These are phyloP conservation scores for Acipenser ruthenus DNA, from an alignment of 2,797 vertebrate species.

Conservation along the genomic window DNA sequence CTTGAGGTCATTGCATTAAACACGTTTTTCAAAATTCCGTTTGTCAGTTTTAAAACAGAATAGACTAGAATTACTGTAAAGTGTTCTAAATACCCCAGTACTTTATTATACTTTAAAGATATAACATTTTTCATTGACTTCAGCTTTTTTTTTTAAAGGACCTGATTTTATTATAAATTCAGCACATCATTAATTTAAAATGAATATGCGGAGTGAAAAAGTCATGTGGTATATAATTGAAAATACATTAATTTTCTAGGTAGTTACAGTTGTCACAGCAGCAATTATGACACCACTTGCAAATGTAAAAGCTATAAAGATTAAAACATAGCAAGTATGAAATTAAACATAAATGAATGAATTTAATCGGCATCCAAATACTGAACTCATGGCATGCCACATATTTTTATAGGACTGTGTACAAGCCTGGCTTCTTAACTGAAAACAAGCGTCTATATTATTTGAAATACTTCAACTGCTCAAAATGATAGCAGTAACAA, in stretches of 20 bases:
- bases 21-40: too few species aligned
- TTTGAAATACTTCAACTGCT: too few species aligned
- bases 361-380: slow-evolving; percentile 57
- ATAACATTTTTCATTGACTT: too few species aligned
- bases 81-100: too few species aligned
- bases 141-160: neutral
- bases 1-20: too few species aligned
- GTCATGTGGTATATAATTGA: slow-evolving; percentile 46
- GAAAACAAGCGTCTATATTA: too few species aligned
- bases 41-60: too few species aligned
- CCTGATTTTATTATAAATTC: neutral
- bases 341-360: slow-evolving; percentile 61
- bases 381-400: slow-evolving; percentile 23
- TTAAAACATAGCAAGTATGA: slow-evolving; percentile 60
- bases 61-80: too few species aligned
- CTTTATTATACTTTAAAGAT: too few species aligned
- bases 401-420: too few species aligned
- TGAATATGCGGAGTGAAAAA: slow-evolving; percentile 39
- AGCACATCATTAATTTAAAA: slow-evolving; percentile 35
- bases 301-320: slow-evolving; percentile 64
- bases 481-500: too few species aligned
- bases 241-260: slow-evolving; percentile 62
- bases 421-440: too few species aligned
- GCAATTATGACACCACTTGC: slow-evolving; percentile 61
- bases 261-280: slow-evolving; percentile 52